phyloP scores from a whole-genome alignment of 2,113 vertebrate species.

The Boulengeromyrus knoepffleri region DNA sequence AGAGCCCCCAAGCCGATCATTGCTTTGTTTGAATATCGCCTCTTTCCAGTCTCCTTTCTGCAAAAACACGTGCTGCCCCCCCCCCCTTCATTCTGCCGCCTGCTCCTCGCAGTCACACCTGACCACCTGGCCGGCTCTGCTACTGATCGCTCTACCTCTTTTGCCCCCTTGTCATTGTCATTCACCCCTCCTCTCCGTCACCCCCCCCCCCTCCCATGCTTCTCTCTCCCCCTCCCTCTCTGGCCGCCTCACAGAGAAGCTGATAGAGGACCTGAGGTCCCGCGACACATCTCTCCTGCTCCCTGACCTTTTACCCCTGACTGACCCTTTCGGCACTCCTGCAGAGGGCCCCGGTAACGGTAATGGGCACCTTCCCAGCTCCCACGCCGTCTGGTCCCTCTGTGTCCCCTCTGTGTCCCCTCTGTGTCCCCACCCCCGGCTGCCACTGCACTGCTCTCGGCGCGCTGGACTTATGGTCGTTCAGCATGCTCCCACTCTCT shows the following conservation, averaged over 20 bases:
- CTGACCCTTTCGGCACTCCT: constrained; percentile 76
- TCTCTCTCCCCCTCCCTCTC: background rate
- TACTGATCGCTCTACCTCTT: constrained; percentile 34
- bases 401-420: background rate
- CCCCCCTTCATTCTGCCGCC: background rate
- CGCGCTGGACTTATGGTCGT: background rate
- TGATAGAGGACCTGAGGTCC: constrained; percentile 88
- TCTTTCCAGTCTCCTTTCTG: background rate
- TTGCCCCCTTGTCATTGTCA: constrained; percentile 33
- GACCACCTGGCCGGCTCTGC: constrained; percentile 29
- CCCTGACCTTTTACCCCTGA: constrained; percentile 75
- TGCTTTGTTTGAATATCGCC: background rate
- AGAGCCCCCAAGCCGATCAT: background rate
- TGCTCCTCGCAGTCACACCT: constrained; percentile 6
- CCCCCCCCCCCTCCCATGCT: background rate
- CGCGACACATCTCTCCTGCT: constrained; percentile 80
- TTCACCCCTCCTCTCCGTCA: background rate
- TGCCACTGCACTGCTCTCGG: background rate
- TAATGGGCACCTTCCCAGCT: constrained; percentile 33
- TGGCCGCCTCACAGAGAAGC: constrained; percentile 67
- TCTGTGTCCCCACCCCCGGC: background rate
- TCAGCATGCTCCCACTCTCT: background rate
- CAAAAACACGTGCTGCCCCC: background rate
- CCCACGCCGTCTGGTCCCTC: background rate
- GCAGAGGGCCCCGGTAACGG: constrained; percentile 53